phyloP scores from a whole-genome alignment of 2,113 vertebrate genomes.

The Etia nguti region DNA sequence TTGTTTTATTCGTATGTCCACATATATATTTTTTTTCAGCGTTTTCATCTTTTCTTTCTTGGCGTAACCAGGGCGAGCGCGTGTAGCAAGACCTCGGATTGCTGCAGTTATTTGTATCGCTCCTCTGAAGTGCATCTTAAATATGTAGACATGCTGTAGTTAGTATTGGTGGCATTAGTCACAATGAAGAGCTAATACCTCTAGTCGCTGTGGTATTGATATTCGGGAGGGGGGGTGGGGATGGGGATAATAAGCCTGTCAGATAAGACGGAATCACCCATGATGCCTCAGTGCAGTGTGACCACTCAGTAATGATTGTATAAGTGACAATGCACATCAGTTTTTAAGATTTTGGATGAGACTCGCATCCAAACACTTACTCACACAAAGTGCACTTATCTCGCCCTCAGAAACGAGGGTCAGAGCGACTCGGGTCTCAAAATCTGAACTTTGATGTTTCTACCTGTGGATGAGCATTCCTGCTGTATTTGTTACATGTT shows the following conservation, averaged over 20 bases:
- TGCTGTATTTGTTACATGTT: constrained; percentile 54
- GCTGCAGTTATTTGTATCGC: constrained; percentile 23
- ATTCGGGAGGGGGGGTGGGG: neutral
- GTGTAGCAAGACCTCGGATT: neutral
- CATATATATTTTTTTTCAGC: constrained; percentile 5
- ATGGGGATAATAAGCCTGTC: neutral
- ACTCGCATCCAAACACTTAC: neutral
- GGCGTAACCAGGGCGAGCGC: constrained; percentile 14
- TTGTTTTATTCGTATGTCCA: constrained; percentile 43
- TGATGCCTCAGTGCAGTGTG: constrained; percentile 2
- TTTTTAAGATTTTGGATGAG: neutral
- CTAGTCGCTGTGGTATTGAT: neutral
- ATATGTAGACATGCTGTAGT: constrained; percentile 15
- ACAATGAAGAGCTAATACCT: constrained; percentile 19
- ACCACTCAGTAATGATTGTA: constrained; percentile 34
- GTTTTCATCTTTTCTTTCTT: constrained; percentile 3
- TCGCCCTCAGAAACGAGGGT: constrained; percentile 6
- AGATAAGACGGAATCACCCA: neutral
- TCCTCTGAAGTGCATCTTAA: constrained; percentile 29
- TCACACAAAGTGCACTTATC: constrained; percentile 39
- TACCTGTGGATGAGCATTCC: constrained; percentile 66
- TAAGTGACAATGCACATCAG: neutral
- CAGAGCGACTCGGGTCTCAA: neutral
- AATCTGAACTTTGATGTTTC: constrained; percentile 31
- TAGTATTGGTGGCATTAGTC: constrained; percentile 4